A percentile compares a stretch with the other conserved stretches of the same genome.
These are phyloP conservation scores for Lapara coniferarum DNA, from an alignment of 2,888 invertebrate species.

Conservation along the genomic window DNA sequence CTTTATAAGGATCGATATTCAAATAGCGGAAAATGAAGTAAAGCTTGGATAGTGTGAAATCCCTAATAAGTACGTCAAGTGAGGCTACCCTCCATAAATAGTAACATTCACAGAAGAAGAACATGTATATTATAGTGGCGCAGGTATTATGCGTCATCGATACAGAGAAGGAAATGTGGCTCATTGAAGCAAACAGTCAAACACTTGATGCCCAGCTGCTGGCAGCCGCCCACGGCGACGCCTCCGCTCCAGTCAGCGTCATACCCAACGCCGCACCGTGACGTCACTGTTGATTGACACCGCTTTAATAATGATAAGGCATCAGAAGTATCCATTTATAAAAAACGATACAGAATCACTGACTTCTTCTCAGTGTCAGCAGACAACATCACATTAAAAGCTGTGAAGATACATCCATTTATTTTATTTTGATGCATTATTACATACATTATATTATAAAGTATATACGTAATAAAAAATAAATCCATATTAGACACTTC, in stretches of 20 bases:
- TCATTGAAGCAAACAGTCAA: slow-evolving; percentile 49
- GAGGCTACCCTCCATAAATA: slow-evolving; percentile 63
- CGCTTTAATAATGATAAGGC: slow-evolving; percentile 41
- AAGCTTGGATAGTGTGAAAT: slow-evolving; percentile 43
- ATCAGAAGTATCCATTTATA: background rate
- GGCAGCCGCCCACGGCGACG: slow-evolving; percentile 57
- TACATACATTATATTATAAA: background rate
- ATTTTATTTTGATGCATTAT: background rate
- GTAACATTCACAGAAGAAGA: slow-evolving; percentile 52
- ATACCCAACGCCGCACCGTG: slow-evolving; percentile 34
- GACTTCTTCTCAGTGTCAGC: background rate
- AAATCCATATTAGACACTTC: background rate
- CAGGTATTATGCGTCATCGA: slow-evolving; percentile 64
- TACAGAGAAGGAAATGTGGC: slow-evolving; percentile 55
- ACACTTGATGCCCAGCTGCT: slow-evolving; percentile 66
- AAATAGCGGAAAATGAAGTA: background rate
- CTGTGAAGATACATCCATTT: background rate
- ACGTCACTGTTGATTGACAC: slow-evolving; percentile 50
- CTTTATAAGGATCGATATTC: background rate
- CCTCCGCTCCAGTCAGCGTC: slow-evolving; percentile 38
- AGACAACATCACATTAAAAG: background rate
- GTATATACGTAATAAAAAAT: background rate
- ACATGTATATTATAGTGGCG: slow-evolving; percentile 46
- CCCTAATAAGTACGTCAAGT: slow-evolving; percentile 44
- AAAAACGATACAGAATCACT: slow-evolving; percentile 41